Base-by-base conservation (phyloP, 2,797 vertebrate genomes). In the Benthosema pterotum region DNA sequence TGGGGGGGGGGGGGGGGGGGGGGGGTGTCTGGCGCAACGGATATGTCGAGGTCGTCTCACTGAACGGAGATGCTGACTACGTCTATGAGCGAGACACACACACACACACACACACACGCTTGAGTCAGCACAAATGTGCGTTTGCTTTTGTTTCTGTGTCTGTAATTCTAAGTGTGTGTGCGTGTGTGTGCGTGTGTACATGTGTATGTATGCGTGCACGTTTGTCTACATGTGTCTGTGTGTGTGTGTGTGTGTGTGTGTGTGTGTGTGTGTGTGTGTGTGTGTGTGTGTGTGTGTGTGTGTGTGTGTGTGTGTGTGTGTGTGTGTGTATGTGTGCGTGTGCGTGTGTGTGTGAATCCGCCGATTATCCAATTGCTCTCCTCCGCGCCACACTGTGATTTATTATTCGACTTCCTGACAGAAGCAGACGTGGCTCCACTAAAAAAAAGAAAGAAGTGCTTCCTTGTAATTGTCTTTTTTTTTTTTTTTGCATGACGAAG, bases 351-450 rank as follows among this genome's bases (percentile, higher is more conserved):
- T n/a, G 16, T 8, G 60, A 42, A 56, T 71, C 55, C 52, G 57
- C 66, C 58, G 67, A 71, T 78, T 80, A 83, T 77, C 67, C 72
- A 71, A 65, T 74, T 46, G 45, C 45, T 69, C 72, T 73, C 57
- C 49, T 61, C n/a, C n/a, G n/a, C n/a, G n/a, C n/a, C 64, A 42
- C 56, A 5, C 25, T 14, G 22, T 72, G 62, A 69, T 75, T 74
- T 69, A 74, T 75, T 63, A 55, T 66, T 62, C 19, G 54, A 60
- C 60, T 77, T 60, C 74, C 60, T 73, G 63, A 71, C 63, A 69
- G 60, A 73, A 71, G 69, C 60, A 77, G 71, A 80, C 69, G 70
- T 62, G 51, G 52, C 68, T 77, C 54, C 64, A 63, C 71, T 7
- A 11, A 38, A 38, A 67, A 67, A 77, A 50, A 54, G n/a, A 38